Evolutionary conservation across 2,888 invertebrate species (phyloP).

Genomic region (Hirudinaria manillensis): DNA sequence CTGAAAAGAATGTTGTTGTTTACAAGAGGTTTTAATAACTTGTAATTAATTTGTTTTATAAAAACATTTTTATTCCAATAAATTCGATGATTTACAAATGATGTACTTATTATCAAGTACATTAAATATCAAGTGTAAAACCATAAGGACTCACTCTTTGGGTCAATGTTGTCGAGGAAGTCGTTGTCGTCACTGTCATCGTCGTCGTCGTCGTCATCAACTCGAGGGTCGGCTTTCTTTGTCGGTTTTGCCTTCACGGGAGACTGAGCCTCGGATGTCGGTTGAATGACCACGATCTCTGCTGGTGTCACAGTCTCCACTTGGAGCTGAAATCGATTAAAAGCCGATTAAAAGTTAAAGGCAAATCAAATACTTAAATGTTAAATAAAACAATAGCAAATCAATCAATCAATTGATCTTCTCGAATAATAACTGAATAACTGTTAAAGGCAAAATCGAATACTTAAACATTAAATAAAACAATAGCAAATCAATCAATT

Average conservation of each 20-base stretch:
- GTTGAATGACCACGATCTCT: conserved; percentile 35
- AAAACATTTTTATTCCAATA: too few relatives aligned
- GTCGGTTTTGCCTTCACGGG: conserved; percentile 24
- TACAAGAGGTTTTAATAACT: neutral
- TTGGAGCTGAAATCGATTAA: neutral
- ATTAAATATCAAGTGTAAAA: neutral
- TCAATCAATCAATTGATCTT: too few relatives aligned
- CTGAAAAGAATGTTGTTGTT: neutral
- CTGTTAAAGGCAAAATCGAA: too few relatives aligned
- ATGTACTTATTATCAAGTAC: too few relatives aligned
- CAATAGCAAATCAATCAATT: too few relatives aligned
- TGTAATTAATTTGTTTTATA: too few relatives aligned
- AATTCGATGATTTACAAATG: too few relatives aligned
- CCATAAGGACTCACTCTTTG: neutral
- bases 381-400: too few relatives aligned
- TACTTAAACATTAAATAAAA: too few relatives aligned
- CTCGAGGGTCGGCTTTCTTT: conserved; percentile 16
- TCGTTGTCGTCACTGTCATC: conserved; percentile 24
- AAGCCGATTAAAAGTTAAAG: neutral
- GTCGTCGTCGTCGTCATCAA: conserved; percentile 19
- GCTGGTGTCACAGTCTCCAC: conserved; percentile 34
- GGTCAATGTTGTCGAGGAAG: neutral
- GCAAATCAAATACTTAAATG: neutral
- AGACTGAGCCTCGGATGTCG: neutral
- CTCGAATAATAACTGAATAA: neutral